phyloP scores from a whole-genome alignment of 2,888 invertebrate species.

The Parnassius orleans region DNA sequence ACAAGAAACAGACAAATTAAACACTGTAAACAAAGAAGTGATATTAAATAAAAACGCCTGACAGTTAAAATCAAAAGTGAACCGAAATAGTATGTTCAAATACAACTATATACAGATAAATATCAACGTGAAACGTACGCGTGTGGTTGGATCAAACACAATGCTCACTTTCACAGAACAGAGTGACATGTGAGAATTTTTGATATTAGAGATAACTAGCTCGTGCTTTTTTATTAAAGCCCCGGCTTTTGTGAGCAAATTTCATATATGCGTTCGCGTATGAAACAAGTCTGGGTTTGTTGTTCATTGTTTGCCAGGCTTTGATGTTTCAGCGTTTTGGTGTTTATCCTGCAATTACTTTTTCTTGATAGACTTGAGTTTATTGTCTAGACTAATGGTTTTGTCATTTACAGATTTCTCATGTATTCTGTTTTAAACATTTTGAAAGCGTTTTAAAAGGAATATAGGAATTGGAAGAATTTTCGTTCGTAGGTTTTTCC shows the following conservation, averaged over 20 bases:
- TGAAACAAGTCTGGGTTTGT: not conserved
- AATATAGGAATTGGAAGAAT: too few relatives aligned
- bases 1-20: too few relatives aligned
- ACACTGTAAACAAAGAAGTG: too few relatives aligned
- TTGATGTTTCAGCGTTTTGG: not conserved
- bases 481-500: too few relatives aligned
- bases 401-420: too few relatives aligned
- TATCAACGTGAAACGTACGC: conserved; percentile 3
- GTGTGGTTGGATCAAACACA: conserved; percentile 7
- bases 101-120: not conserved
- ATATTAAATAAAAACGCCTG: too few relatives aligned
- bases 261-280: not conserved
- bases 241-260: conserved; percentile 2
- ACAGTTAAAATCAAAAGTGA: too few relatives aligned
- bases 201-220: conserved; percentile 7
- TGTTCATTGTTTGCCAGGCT: not conserved
- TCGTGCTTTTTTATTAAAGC: conserved; percentile 2
- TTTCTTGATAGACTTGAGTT: not conserved
- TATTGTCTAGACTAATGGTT: too few relatives aligned
- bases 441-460: too few relatives aligned
- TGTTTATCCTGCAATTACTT: not conserved
- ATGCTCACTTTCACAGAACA: conserved; percentile 1
- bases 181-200: conserved; percentile 19
- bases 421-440: too few relatives aligned
- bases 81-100: too few relatives aligned